Percentiles rank a stretch among this genome's conserved stretches.
phyloP scores from a whole-genome alignment of 2,113 vertebrate genomes.

The Merops nubicus region DNA sequence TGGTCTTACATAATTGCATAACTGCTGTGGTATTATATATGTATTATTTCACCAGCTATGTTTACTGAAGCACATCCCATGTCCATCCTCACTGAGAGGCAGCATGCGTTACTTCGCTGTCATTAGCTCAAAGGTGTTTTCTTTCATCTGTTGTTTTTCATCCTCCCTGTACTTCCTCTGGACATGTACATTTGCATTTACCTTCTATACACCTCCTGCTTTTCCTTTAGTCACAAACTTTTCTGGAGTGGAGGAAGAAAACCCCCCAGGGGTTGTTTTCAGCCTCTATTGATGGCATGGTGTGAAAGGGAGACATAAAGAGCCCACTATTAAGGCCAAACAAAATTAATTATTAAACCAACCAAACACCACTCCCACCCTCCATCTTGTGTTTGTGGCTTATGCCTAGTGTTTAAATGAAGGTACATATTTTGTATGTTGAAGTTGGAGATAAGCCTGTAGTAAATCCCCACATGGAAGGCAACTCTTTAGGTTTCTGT shows the following conservation, averaged over 20 bases:
- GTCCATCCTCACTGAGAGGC: not conserved
- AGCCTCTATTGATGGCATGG: rapidly evolving
- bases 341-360: not conserved
- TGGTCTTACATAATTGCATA: too few species aligned
- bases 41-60: not conserved
- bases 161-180: not conserved
- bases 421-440: not conserved
- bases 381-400: not conserved
- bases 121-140: not conserved
- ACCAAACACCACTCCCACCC: too few species aligned
- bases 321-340: not conserved
- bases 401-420: not conserved
- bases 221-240: not conserved
- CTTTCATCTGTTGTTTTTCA: not conserved
- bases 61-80: not conserved
- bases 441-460: not conserved
- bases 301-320: not conserved
- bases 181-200: rapidly evolving
- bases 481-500: not conserved
- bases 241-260: not conserved
- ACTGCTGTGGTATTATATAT: not conserved
- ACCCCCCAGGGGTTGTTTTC: not conserved
- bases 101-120: not conserved
- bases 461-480: not conserved
- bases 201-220: not conserved